These are phyloP conservation scores for Siniperca chuatsi DNA, from an alignment of 2,113 vertebrate genomes.

Conservation along the genomic window DNA sequence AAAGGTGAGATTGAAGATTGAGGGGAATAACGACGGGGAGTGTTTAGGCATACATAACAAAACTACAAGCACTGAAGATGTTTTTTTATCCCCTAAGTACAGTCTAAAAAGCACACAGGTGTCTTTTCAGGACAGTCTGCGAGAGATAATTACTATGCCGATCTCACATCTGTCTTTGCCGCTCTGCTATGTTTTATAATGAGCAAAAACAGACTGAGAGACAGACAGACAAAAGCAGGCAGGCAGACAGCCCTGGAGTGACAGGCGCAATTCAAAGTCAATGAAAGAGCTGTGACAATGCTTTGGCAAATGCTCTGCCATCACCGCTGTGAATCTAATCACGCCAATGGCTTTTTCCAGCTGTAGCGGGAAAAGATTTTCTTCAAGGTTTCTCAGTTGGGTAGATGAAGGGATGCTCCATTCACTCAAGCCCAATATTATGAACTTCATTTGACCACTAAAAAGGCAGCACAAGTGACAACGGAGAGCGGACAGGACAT, in stretches of 20 bases:
- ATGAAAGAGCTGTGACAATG: conserved; percentile 54
- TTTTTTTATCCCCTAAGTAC: neutral
- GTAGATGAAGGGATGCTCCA: neutral
- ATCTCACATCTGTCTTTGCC: conserved; percentile 19
- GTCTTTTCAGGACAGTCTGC: conserved; percentile 36
- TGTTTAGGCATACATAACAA: conserved; percentile 44
- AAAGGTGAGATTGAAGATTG: conserved; percentile 48
- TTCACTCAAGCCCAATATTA: conserved; percentile 29
- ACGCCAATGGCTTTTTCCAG: conserved; percentile 46
- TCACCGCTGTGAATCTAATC: conserved; percentile 51
- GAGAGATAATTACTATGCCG: conserved; percentile 51
- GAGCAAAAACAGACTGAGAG: conserved; percentile 22
- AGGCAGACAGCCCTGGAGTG: conserved; percentile 55
- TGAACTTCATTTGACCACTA: conserved; percentile 31
- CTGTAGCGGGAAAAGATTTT: conserved; percentile 35
- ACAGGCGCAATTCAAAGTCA: conserved; percentile 58
- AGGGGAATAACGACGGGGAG: conserved; percentile 24
- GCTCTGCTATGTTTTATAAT: conserved; percentile 45
- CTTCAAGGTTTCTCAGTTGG: conserved; percentile 18
- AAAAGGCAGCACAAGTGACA: conserved; percentile 43
- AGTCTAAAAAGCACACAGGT: conserved; percentile 9
- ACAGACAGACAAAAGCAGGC: conserved; percentile 55
- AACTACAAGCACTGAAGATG: conserved; percentile 9
- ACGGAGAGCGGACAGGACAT: conserved; percentile 27
- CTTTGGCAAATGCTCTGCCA: conserved; percentile 47